Conservation (phyloP, 2,113 vertebrate genomes). For the Corythornis madagascariensis region DNA sequence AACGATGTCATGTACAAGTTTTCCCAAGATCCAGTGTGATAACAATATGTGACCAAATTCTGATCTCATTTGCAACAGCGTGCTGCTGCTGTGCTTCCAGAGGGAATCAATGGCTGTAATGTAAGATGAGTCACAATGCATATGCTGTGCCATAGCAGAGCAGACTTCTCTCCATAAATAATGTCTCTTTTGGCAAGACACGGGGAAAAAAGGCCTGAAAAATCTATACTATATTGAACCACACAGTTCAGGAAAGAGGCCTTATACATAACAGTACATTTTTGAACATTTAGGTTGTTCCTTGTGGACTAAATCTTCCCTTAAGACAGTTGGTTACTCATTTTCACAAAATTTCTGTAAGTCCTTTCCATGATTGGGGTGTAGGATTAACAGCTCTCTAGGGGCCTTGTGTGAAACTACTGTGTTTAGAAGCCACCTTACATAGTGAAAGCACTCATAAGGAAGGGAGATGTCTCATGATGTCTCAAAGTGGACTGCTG, state of each 20-base stretch:
- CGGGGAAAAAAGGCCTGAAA: background rate
- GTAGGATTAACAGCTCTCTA: background rate
- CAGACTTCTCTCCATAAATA: slow-evolving; percentile 16
- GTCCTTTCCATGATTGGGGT: background rate
- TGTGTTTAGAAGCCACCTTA: background rate
- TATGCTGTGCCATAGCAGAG: background rate
- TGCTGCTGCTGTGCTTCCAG: slow-evolving; percentile 3
- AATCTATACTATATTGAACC: background rate
- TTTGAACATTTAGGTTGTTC: background rate
- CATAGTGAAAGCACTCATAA: background rate
- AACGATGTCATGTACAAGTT: background rate
- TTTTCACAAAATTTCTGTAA: background rate
- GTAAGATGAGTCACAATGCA: background rate
- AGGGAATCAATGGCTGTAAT: background rate
- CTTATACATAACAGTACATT: background rate
- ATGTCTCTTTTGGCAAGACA: slow-evolving; percentile 1
- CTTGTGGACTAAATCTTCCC: background rate
- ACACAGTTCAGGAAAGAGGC: background rate
- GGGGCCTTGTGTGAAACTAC: background rate
- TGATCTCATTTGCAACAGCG: background rate
- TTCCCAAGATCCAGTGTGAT: background rate
- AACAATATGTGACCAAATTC: background rate
- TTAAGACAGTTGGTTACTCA: background rate
- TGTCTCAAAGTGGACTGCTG: background rate
- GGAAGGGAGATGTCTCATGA: background rate